Conservation (phyloP, 2,113 vertebrate species). For the Columba janthina region DNA sequence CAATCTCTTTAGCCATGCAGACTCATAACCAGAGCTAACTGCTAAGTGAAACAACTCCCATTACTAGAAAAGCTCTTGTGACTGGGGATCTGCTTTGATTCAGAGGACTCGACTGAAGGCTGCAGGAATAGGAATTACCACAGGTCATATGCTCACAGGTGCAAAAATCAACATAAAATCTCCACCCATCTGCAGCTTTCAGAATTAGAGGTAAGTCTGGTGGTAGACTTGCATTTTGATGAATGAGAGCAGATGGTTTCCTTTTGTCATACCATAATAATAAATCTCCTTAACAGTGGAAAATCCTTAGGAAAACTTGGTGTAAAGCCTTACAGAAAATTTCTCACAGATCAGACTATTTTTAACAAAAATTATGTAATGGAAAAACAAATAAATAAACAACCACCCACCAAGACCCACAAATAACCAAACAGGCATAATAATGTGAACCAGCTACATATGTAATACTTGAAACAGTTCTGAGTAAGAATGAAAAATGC, state of each 20-base stretch:
- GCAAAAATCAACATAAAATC: neutral
- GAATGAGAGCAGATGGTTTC: neutral
- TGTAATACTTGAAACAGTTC: neutral
- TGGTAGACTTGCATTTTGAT: neutral
- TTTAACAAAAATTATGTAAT: neutral
- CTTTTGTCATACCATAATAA: neutral
- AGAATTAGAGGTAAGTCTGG: neutral
- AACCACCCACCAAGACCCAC: no score
- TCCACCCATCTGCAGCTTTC: neutral
- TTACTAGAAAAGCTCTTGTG: neutral
- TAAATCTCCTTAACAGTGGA: neutral
- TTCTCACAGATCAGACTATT: neutral
- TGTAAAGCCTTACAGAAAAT: neutral
- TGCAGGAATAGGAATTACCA: neutral
- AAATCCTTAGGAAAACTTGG: neutral
- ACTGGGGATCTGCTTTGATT: neutral
- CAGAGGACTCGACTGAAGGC: neutral
- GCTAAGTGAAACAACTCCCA: neutral
- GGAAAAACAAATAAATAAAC: neutral
- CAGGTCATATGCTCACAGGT: neutral
- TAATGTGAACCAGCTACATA: neutral
- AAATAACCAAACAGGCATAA: neutral
- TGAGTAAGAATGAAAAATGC: neutral
- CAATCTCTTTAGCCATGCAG: slow-evolving; percentile 55
- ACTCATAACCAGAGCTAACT: neutral